These are phyloP conservation scores for Drosophila atripex DNA, from an alignment of 2,888 invertebrate species.

Conservation along the genomic window DNA sequence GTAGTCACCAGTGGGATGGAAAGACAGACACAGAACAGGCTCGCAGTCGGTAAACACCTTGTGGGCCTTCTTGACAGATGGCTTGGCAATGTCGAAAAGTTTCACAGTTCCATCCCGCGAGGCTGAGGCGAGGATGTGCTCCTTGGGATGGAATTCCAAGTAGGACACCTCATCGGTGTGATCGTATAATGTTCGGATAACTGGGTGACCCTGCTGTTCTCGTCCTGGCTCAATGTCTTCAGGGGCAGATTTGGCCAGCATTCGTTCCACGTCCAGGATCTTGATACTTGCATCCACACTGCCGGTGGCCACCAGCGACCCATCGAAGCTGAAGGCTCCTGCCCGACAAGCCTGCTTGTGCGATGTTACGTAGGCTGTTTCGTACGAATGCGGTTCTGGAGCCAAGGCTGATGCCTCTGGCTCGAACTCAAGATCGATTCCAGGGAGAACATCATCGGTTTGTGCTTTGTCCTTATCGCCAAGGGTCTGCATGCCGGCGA, in stretches of 20 bases:
- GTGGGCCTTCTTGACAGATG: conserved; percentile 98
- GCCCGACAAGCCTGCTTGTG: conserved; percentile 98
- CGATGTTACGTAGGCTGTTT: conserved; percentile 99
- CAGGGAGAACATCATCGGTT: conserved; percentile 82
- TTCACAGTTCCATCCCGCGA: conserved; percentile 97
- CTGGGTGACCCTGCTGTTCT: conserved; percentile 97
- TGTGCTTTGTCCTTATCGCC: conserved; percentile 86
- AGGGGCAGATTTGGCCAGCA: conserved; percentile 98
- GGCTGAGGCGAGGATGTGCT: conserved; percentile 97
- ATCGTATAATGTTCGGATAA: conserved; percentile 96
- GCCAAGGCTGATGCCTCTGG: conserved; percentile 96
- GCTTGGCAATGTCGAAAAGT: conserved; percentile 98
- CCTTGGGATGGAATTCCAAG: conserved; percentile 97
- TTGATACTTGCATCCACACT: conserved; percentile 99
- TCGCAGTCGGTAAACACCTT: conserved; percentile 98
- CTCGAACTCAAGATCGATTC: conserved; percentile 95
- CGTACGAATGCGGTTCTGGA: conserved; percentile 98
- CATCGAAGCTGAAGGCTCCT: conserved; percentile 97
- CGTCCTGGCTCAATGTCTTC: conserved; percentile 93
- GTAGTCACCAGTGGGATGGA: conserved; percentile 98
- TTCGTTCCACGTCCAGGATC: conserved; percentile 99
- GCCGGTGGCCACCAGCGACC: conserved; percentile 98
- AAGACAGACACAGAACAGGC: conserved; percentile 94
- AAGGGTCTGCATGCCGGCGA: conserved; percentile 93
- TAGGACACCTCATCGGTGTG: conserved; percentile 99